Base-by-base conservation (phyloP, 2,888 invertebrate genomes). In the Erynnis tages region DNA sequence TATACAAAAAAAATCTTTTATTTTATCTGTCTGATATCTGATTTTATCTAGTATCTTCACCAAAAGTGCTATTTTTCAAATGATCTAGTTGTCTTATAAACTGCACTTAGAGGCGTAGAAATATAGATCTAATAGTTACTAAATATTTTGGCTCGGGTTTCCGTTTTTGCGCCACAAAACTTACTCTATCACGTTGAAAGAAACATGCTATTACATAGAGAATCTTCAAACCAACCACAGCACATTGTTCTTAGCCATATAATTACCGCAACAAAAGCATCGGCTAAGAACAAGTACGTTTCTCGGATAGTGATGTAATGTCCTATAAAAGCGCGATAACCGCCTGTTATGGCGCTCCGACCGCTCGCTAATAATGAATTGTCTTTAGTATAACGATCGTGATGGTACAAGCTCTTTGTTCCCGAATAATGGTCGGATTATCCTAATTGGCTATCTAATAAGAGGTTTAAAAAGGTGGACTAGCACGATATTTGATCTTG, bases 321-420 rank as follows among this genome's bases (percentile, higher is more conserved):
- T 57, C 82, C 89, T 84, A 90, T 90, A 90, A 90, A 90, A 90
- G 87, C 85, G 87, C 87, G 88, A 84, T 90, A 89, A 89, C 82
- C 75, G 79, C 68, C 86, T 84, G 88, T 90, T 90, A 90, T 79
- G 74, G 79, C 75, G 73, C 67, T 65, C 72, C 71, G 88, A 90
- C 82, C 79, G 84, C 79, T 75, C 81, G 81, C 80, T 86, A 88
- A 89, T 90, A 89, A 90, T 86, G 87, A 89, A 89, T 89, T 83
- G 88, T 90, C 87, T 88, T 85, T 82, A 85, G 86, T 81, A 80
- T 84, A 86, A 84, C 80, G 78, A 76, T 79, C 81, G 78, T 79
- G 79, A 82, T 83, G 79, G 71, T 73, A 69, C 64, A 70, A 66
- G 62, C 58, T 66, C 65, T 64, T 69, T 58, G 55, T 47, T 45